Base-by-base conservation (phyloP, 2,113 vertebrate species). In the Nothobranchius furzeri region DNA sequence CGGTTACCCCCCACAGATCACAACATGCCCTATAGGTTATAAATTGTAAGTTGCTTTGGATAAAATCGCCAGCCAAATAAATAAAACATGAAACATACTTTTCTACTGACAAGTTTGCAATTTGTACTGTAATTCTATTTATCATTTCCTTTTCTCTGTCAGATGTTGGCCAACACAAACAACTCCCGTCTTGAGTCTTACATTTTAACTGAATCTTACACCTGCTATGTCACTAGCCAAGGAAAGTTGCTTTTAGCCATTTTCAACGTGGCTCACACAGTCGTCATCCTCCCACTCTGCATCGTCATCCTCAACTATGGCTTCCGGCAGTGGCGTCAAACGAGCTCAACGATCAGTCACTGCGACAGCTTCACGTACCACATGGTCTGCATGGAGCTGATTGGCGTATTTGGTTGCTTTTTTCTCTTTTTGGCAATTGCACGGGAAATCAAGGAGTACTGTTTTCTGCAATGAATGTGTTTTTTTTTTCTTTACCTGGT, bases 361-460 rank as follows among this genome's bases (percentile, higher is more conserved):
- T 55, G 14, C 3, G 63, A 66, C 51, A n/a, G 14, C 43, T 66
- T 66, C 52, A 66, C 63, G 20, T 66, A 36, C 15, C 25, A 66
- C 43, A 8, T 55, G 10, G 11, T 12, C 3, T 1, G 1, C 25
- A 17, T 66, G 10, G 52, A 66, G 51, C 40, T 66, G 24, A 47
- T 66, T 36, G 63, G 52, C n/a, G 10, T 54, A 7, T 2, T 55
- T 8, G 63, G 51, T 2, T 35, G 2, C 17, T 36, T 24, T 4
- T 55, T 9, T n/a, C 9, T 25, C 13, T 45, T 12, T 1, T 0
- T 17, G 51, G 10, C 6, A 36, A 12, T 13, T 60, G n/a, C n/a
- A 15, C 0, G 3, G 11, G 12, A 1, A 2, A 54, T 3, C 0
- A 7, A 2, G 1, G 0, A 1, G 6, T 15, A 13, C 1, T 60